These are phyloP conservation scores for Agrochola macilenta DNA, from an alignment of 2,888 invertebrate species.

Conservation along the genomic window DNA sequence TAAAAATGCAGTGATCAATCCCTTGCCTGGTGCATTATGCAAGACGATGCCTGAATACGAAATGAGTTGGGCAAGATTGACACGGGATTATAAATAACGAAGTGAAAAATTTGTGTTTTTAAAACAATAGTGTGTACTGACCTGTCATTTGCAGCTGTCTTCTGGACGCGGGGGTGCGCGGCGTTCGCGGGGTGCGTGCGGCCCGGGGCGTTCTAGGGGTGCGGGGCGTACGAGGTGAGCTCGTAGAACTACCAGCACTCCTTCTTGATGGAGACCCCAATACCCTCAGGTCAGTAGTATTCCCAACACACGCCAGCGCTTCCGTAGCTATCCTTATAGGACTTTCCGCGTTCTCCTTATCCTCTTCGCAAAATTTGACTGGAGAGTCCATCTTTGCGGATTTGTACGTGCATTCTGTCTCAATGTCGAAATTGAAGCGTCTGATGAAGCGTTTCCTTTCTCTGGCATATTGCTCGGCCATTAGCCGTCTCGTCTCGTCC, in stretches of 20 bases:
- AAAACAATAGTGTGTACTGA: constrained; percentile 73
- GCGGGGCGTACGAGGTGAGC: constrained; percentile 82
- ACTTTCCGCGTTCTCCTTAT: constrained; percentile 82
- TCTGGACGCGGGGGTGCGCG: constrained; percentile 87
- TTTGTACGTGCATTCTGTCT: constrained; percentile 85
- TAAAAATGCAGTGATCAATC: constrained; percentile 67
- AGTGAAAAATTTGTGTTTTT: constrained; percentile 56
- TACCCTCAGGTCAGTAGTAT: constrained; percentile 85
- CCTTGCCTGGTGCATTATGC: constrained; percentile 67
- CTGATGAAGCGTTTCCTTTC: constrained; percentile 91
- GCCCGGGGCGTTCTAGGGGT: constrained; percentile 86
- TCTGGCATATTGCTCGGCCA: constrained; percentile 90
- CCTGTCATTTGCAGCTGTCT: constrained; percentile 90
- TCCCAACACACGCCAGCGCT: constrained; percentile 84
- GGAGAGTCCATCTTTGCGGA: constrained; percentile 85
- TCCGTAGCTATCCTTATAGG: constrained; percentile 82
- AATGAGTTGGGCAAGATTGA: constrained; percentile 64
- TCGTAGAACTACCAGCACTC: constrained; percentile 78
- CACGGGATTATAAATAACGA: constrained; percentile 59
- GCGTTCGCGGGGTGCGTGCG: constrained; percentile 86
- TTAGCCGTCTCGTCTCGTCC: constrained; percentile 90
- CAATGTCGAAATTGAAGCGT: constrained; percentile 91
- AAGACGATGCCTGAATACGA: constrained; percentile 70
- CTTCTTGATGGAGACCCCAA: constrained; percentile 85
- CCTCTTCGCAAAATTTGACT: constrained; percentile 85